Evolutionary conservation across 2,797 vertebrate genomes (phyloP).

Genomic region (Sebastes matsubarae): DNA sequence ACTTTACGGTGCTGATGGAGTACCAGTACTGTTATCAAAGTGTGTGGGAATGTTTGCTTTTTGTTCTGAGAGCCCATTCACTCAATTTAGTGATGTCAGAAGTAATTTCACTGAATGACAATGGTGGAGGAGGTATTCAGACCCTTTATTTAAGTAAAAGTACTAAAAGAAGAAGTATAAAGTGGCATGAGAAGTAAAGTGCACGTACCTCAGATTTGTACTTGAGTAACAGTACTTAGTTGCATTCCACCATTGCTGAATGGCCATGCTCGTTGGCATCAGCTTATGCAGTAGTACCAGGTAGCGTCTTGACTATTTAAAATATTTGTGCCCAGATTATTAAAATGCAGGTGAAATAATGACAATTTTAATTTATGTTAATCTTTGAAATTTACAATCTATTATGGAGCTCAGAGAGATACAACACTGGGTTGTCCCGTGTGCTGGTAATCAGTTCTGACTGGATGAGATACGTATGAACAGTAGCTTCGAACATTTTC

Average conservation of each 20-base stretch:
- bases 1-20: neutral
- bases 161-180: neutral
- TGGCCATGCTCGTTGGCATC: neutral
- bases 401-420: neutral
- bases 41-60: slow-evolving; percentile 1
- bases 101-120: neutral
- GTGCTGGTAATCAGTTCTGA: neutral
- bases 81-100: neutral
- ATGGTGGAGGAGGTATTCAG: neutral
- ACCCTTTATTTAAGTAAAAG: neutral
- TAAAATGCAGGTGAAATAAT: neutral
- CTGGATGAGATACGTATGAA: neutral
- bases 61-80: slow-evolving; percentile 4
- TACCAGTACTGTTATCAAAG: neutral
- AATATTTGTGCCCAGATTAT: neutral
- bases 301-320: neutral
- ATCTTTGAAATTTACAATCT: neutral
- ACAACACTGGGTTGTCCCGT: neutral
- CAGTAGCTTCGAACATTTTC: neutral
- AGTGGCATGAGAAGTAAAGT: neutral
- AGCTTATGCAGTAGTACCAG: too few species aligned
- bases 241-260: neutral
- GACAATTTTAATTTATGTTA: neutral
- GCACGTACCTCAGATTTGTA: too few species aligned
- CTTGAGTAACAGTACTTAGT: neutral